Percentiles rank a stretch among this genome's conserved stretches.
These are phyloP conservation scores for Zaprionus bogoriensis DNA, from an alignment of 2,888 invertebrate genomes.

Conservation along the genomic window DNA sequence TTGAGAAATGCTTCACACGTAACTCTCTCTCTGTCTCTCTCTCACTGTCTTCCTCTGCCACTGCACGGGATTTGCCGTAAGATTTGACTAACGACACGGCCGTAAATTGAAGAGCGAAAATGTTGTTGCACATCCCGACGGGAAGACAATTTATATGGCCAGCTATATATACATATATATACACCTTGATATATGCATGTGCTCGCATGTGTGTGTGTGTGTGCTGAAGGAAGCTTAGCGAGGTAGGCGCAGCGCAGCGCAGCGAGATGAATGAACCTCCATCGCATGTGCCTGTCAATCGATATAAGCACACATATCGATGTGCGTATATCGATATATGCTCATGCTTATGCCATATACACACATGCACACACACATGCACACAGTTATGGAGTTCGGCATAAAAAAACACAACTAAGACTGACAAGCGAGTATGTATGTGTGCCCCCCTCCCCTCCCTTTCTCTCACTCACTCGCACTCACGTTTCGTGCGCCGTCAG, in stretches of 20 bases:
- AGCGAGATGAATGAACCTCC: constrained; percentile 34
- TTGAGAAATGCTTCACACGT: constrained; percentile 34
- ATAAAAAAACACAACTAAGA: too few species aligned
- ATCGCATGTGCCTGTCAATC: constrained; percentile 19
- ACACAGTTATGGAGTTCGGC: too few species aligned
- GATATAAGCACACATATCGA: constrained; percentile 18
- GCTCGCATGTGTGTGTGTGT: background rate
- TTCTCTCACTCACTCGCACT: background rate
- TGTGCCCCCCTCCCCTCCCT: background rate
- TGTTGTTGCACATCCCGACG: constrained; percentile 6
- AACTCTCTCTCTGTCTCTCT: constrained; percentile 3
- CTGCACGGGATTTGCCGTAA: constrained; percentile 31
- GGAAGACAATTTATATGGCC: background rate
- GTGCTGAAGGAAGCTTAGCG: background rate
- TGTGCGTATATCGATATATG: background rate
- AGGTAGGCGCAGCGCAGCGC: constrained; percentile 5
- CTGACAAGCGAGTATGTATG: too few species aligned
- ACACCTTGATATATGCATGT: background rate
- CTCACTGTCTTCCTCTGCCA: background rate
- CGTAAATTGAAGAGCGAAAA: constrained; percentile 41
- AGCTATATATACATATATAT: background rate
- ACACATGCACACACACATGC: too few species aligned
- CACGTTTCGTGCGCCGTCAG: constrained; percentile 6
- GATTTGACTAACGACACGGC: constrained; percentile 57
- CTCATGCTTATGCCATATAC: background rate